These are phyloP conservation scores for Smutsia gigantea DNA, from an alignment of 2,797 vertebrate genomes.

Conservation along the genomic window DNA sequence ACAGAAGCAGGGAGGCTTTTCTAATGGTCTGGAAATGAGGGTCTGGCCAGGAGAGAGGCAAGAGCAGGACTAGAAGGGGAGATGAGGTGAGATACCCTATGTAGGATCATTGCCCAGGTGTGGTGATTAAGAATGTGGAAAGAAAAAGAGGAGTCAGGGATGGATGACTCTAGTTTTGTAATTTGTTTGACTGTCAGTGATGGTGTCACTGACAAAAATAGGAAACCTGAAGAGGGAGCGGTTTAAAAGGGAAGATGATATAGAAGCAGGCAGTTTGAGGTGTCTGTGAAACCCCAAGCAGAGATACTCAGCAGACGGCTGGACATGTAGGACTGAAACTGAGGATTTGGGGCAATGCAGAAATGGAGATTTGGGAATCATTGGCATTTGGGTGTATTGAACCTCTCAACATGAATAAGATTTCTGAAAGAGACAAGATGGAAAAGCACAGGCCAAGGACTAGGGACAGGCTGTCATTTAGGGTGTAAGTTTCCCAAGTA, in stretches of 20 bases:
- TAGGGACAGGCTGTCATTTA: neutral
- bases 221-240: neutral
- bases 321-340: neutral
- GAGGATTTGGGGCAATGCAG: neutral
- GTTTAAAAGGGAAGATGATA: neutral
- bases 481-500: neutral
- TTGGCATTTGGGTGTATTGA: neutral
- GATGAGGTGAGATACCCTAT: neutral
- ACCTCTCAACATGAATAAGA: neutral
- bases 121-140: neutral
- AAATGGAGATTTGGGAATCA: neutral
- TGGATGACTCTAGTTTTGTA: neutral
- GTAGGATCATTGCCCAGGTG: neutral
- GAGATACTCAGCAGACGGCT: neutral
- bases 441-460: neutral
- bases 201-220: neutral
- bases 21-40: neutral
- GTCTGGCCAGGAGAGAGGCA: neutral
- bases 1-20: neutral
- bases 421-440: conserved; percentile 30
- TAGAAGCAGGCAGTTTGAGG: neutral
- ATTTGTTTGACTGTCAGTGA: neutral
- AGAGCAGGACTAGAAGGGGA: neutral
- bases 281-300: neutral
- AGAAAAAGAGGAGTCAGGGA: neutral